Percentiles rank a stretch among this genome's conserved stretches.
phyloP scores from a whole-genome alignment of 2,113 vertebrate genomes.

The Pseudonaja textilis region DNA sequence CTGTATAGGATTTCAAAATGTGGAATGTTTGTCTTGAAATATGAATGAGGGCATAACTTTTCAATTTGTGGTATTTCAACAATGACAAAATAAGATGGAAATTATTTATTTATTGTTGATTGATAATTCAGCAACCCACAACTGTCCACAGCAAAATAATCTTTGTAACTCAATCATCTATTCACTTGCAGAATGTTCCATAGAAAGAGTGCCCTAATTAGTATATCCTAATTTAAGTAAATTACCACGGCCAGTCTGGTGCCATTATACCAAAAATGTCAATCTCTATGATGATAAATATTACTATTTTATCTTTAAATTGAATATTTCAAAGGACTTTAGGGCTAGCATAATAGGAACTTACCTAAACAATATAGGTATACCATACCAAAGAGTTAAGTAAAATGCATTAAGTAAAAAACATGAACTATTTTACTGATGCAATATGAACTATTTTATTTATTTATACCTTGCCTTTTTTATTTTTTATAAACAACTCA shows the following conservation, averaged over 20 bases:
- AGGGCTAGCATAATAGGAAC: background rate
- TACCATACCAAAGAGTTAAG: background rate
- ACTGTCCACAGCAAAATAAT: background rate
- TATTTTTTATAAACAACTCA: background rate
- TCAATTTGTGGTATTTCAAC: background rate
- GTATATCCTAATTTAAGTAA: background rate
- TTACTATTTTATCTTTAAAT: background rate
- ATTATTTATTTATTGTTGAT: background rate
- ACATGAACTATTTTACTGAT: background rate
- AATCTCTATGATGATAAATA: background rate
- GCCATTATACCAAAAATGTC: background rate
- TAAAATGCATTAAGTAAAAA: background rate
- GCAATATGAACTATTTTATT: background rate
- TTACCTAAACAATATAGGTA: background rate
- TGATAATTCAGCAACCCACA: background rate
- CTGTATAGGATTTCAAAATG: background rate
- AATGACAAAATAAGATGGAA: background rate
- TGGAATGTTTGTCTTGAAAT: background rate
- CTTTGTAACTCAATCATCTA: background rate
- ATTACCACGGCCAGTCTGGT: background rate
- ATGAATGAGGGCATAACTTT: background rate
- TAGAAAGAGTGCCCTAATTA: background rate
- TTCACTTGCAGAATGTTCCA: background rate
- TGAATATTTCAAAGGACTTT: background rate
- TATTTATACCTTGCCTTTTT: background rate